Conservation (phyloP, 2,113 vertebrate species). For the Cricetomys ansorgei region DNA sequence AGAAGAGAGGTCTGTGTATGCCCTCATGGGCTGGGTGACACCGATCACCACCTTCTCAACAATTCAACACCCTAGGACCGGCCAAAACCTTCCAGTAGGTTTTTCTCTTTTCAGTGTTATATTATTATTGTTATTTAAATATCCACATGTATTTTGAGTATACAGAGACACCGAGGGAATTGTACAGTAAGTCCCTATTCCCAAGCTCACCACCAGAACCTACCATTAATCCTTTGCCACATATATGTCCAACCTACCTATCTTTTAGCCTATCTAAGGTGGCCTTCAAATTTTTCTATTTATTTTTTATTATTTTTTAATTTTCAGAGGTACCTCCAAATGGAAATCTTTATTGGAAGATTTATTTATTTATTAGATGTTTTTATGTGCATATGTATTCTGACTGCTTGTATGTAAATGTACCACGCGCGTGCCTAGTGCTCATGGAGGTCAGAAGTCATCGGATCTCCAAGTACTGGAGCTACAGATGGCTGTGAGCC, state of each 20-base stretch:
- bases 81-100: background rate
- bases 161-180: background rate
- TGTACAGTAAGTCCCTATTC: background rate
- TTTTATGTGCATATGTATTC: background rate
- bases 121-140: background rate
- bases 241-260: background rate
- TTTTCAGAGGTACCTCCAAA: background rate
- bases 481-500: background rate
- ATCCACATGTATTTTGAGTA: background rate
- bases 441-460: background rate
- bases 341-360: background rate
- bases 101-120: conserved; percentile 17
- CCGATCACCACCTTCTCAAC: background rate
- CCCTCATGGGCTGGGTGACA: background rate
- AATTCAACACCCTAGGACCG: background rate
- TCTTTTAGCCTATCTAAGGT: background rate
- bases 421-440: background rate
- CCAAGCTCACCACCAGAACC: background rate
- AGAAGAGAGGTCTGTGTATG: background rate
- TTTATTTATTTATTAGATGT: background rate
- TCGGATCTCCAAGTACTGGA: background rate
- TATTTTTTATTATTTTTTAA: background rate
- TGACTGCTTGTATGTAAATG: background rate
- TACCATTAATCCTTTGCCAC: background rate
- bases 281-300: background rate